phyloP scores from a whole-genome alignment of 2,113 vertebrate species.

The Solenodon paradoxus region DNA sequence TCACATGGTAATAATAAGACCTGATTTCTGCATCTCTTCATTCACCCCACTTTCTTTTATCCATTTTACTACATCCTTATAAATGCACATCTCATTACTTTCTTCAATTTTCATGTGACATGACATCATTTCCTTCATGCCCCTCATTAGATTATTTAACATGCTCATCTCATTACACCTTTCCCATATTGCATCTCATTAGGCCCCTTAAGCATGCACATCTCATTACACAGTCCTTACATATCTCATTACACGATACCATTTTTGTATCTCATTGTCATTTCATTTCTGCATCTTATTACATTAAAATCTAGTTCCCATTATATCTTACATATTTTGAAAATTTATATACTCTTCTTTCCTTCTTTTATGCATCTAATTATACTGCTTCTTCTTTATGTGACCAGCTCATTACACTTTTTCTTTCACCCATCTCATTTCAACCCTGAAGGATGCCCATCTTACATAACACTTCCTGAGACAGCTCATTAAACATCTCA shows the following conservation, averaged over 20 bases:
- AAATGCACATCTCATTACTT: constrained; percentile 74
- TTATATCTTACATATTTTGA: constrained; percentile 71
- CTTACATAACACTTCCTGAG: constrained; percentile 50
- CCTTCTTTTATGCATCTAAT: constrained; percentile 74
- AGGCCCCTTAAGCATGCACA: constrained; percentile 66
- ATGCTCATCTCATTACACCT: constrained; percentile 70
- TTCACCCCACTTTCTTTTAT: constrained; percentile 59
- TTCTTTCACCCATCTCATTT: constrained; percentile 69
- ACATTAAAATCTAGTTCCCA: constrained; percentile 69
- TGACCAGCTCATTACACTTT: constrained; percentile 72
- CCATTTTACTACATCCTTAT: constrained; percentile 52
- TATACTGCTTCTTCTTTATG: constrained; percentile 62
- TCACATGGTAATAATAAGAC: constrained; percentile 12
- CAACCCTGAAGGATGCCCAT: constrained; percentile 70
- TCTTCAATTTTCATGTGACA: constrained; percentile 73
- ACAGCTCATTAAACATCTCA: constrained; percentile 63
- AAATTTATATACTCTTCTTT: constrained; percentile 73
- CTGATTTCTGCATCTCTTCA: constrained; percentile 48
- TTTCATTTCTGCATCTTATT: constrained; percentile 74
- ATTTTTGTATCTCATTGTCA: constrained; percentile 71
- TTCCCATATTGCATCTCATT: constrained; percentile 73
- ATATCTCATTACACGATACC: constrained; percentile 73
- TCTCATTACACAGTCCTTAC: constrained; percentile 76
- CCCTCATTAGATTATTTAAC: constrained; percentile 78
- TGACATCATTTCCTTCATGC: constrained; percentile 78